Percentiles rank a stretch among this genome's conserved stretches.
Conservation (phyloP, 1,140 invertebrate genomes). For the Lepidurus arcticus region DNA sequence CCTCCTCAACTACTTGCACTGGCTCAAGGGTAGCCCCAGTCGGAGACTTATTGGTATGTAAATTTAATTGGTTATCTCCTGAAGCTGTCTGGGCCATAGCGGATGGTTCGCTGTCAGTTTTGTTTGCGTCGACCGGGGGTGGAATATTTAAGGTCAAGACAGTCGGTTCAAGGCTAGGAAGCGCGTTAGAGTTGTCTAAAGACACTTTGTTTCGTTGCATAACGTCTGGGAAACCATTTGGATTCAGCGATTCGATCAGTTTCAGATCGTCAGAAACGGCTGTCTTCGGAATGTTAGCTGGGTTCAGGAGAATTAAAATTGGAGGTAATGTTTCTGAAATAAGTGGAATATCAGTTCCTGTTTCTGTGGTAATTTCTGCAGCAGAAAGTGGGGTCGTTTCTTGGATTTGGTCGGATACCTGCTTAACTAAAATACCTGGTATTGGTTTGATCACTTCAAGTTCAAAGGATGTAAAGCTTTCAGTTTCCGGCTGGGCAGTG, state of each 20-base stretch:
- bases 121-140: background rate
- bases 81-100: background rate
- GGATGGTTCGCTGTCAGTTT: background rate
- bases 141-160: background rate
- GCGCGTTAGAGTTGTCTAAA: background rate
- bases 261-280: background rate
- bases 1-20: background rate
- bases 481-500: background rate
- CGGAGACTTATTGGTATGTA: background rate
- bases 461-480: background rate
- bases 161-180: background rate
- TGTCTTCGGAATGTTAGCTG: background rate
- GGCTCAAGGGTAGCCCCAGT: background rate
- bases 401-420: no score
- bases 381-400: no score
- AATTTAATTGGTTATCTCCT: background rate
- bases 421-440: no score
- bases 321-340: no score
- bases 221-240: background rate
- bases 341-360: no score
- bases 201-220: background rate
- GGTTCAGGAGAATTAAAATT: background rate
- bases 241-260: background rate
- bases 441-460: background rate
- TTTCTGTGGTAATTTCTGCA: no score